Base-by-base conservation (phyloP, 2,888 invertebrate genomes). In the Brachyptera putata region DNA sequence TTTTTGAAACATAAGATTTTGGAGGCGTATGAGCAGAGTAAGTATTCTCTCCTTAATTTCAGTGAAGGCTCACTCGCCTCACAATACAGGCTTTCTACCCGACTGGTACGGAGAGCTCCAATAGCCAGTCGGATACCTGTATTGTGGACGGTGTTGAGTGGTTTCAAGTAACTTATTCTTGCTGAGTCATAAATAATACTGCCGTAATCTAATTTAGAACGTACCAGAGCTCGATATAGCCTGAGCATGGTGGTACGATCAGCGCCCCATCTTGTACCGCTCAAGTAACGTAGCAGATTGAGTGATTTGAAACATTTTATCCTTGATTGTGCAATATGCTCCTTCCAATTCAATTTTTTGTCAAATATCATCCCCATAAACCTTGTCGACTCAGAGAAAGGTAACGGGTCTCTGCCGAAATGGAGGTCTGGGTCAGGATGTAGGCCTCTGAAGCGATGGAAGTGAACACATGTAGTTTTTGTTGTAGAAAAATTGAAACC, bases 321-420 rank as follows among this genome's bases (percentile, higher is more conserved):
- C 3, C 24, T 16, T 46, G 46, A 3, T 24, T 46, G 22, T 13
- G 7, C 24, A 21, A 46, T 22, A 21, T 59, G 53, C 22, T 11
- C n/a, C 11, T 39, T 53, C 59, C 59, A 59, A 37, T 59, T 59
- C 9, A 55, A 50, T 18, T 53, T 34, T 9, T 9, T 26, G 36
- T 59, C 59, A 13, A 59, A 37, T 2, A 37, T 4, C 25, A 59
- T 18, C 14, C 59, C 50, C 3, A 55, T 26, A 18, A 59, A 59
- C 11, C 50, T 48, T 9, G 55, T 39, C 14, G 18, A 21, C 3
- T 53, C 22, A 18, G 21, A 16, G 2, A 46, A 22, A 4, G 46
- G 21, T 4, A 46, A n/a, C 5, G 3, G n/a, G 11, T 26, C 37
- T 37, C 59, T 59, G 21, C 24, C 41, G n/a, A 59, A 53, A 11